phyloP scores from a whole-genome alignment of 2,888 invertebrate species.

The Xestoiulus laeticollis region DNA sequence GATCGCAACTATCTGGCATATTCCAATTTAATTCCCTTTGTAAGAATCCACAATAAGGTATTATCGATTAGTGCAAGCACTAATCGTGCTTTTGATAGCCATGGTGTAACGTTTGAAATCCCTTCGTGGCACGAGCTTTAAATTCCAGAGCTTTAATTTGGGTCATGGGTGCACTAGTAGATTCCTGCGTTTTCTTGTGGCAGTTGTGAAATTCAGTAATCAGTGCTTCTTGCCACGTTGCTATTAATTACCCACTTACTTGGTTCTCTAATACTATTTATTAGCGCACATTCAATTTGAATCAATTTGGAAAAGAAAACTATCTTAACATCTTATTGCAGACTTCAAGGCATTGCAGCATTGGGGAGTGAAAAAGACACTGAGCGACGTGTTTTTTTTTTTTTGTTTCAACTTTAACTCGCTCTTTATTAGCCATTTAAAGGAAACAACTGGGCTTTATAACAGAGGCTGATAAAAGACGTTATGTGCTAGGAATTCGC shows the following conservation, averaged over 20 bases:
- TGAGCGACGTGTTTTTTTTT: not conserved
- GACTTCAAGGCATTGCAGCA: not conserved
- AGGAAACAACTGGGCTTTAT: constrained; percentile 11
- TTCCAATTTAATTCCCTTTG: not conserved
- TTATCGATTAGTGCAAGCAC: not conserved
- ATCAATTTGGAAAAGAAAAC: constrained; percentile 1
- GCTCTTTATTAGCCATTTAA: constrained; percentile 26
- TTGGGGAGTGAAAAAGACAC: not conserved
- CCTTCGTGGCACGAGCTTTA: not conserved
- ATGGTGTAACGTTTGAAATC: not conserved
- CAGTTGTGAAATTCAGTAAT: not conserved
- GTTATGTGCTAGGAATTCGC: not conserved
- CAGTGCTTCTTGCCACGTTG: not conserved
- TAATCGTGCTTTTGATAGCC: not conserved
- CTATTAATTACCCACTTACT: not conserved
- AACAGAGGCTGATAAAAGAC: constrained; percentile 1
- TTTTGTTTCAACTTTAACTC: not conserved
- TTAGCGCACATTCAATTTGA: constrained; percentile 1
- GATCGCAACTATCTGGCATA: not conserved
- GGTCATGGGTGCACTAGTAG: not conserved
- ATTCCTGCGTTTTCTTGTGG: too few relatives aligned
- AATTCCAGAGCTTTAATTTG: not conserved
- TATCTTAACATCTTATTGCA: not conserved
- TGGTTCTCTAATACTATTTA: not conserved
- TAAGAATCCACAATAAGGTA: not conserved